Conservation (phyloP, 30 jellyfish, hydroid and myxozoan species). For the Aurelia sp. region DNA sequence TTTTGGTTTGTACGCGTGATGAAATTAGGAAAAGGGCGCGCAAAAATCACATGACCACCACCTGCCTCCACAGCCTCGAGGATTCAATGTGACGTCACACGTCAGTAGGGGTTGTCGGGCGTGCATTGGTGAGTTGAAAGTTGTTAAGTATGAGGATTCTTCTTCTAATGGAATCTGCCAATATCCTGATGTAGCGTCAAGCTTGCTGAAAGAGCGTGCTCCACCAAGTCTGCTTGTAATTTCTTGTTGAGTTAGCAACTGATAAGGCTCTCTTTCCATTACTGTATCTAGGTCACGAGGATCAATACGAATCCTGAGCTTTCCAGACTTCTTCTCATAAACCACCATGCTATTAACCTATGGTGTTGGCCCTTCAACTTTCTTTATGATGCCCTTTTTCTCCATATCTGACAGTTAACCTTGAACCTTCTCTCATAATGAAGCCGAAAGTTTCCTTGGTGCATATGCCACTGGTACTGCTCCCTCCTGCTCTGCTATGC, state of each 20-base stretch:
- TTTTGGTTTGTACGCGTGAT: too few relatives aligned
- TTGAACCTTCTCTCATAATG: slow-evolving; percentile 4
- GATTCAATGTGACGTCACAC: too few relatives aligned
- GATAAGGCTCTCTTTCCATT: slow-evolving; percentile 40
- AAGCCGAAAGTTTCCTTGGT: too few relatives aligned
- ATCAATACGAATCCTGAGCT: slow-evolving; percentile 51
- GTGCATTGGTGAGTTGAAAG: slow-evolving; percentile 52
- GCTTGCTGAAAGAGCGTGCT: slow-evolving; percentile 8
- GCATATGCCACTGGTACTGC: too few relatives aligned
- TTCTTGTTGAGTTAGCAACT: slow-evolving; percentile 25
- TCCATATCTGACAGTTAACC: slow-evolving; percentile 12
- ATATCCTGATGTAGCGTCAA: slow-evolving; percentile 51
- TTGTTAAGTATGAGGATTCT: slow-evolving; percentile 9
- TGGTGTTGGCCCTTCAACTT: slow-evolving; percentile 33
- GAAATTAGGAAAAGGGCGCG: too few relatives aligned
- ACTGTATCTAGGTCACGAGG: slow-evolving; percentile 38
- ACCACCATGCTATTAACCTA: slow-evolving; percentile 40
- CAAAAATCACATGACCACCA: too few relatives aligned
- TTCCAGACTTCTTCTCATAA: slow-evolving; percentile 3
- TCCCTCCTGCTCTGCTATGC: too few relatives aligned
- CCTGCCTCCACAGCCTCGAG: too few relatives aligned
- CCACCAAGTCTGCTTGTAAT: slow-evolving; percentile 63
- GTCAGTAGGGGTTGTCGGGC: too few relatives aligned
- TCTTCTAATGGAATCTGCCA: slow-evolving; percentile 53
- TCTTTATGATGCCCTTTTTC: background rate